Evolutionary conservation across 2,888 invertebrate genomes (phyloP), one percentile per base, ranked within the genome.

Genomic region (Chydorus sphaericus): DNA sequence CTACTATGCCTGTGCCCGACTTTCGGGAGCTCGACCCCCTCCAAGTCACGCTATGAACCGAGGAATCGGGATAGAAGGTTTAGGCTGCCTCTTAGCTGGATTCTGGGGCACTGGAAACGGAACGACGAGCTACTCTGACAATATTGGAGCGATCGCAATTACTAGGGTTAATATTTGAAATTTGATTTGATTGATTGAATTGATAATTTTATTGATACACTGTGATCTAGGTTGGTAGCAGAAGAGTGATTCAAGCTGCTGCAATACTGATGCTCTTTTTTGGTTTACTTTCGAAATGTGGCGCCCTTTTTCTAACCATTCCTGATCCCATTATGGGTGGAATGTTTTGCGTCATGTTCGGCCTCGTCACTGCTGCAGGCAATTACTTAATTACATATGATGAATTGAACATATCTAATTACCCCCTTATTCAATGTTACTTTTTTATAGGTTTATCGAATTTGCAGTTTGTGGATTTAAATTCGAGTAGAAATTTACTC

Each of bases 61-160:
- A 38, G 91, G 90, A 0, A 83, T 88, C 36, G 83, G 83, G 33
- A 81, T 85, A 0, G 90, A 91, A 69, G 90, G 89, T 0, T 69
- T 89, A 1, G 86, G 87, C n/a, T 86, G 87, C 0, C 73, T 88
- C 56, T 70, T 91, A 44, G 86, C 87, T 0, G 90, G 89, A 0
- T 75, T 88, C 4, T 85, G 86, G 81, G 91, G 90, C 8, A 80
- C 84, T 29, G 88, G 87, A 1, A 87, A 86, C 64, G 89, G 88
- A 0, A 87, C 88, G 49, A 90, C 89, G 62, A 89, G 89, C 3
- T 90, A 90, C 66, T 86, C 87, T 53, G 88, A 89, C 68, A 90
- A 90, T 67, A 87, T 91, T 39, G 90, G 89, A 1, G 87, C 88
- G 2, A 89, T 91, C 61, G 88, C 88, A 31, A 83, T 88, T 1